Conservation (phyloP, 2,888 invertebrate species). For the Drosophila leonis region DNA sequence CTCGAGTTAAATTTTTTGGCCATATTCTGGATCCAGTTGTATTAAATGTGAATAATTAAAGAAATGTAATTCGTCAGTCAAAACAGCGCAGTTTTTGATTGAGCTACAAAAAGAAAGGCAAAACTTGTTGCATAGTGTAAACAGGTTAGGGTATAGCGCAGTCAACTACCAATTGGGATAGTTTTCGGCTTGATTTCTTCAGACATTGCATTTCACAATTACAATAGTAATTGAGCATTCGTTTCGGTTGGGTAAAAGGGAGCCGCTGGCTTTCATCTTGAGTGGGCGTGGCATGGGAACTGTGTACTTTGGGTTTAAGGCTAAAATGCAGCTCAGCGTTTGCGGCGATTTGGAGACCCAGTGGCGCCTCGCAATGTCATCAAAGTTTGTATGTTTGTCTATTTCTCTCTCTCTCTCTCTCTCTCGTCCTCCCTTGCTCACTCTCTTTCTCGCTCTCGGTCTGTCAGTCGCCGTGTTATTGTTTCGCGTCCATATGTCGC, state of each 20-base stretch:
- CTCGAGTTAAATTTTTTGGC: too few relatives aligned
- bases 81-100: too few relatives aligned
- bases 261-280: neutral
- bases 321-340: neutral
- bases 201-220: constrained; percentile 57
- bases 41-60: neutral
- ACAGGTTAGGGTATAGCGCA: neutral
- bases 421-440: neutral
- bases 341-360: constrained; percentile 20
- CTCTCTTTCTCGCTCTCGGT: neutral
- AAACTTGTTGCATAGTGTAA: neutral
- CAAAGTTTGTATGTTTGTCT: neutral
- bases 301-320: neutral
- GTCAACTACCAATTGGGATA: neutral
- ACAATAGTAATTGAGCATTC: constrained; percentile 61
- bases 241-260: neutral
- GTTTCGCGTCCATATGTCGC: constrained; percentile 74
- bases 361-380: constrained; percentile 17
- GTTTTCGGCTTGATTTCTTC: neutral
- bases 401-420: too few relatives aligned
- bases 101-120: too few relatives aligned
- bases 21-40: too few relatives aligned
- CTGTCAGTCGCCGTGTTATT: constrained; percentile 28
- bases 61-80: too few relatives aligned
- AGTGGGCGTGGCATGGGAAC: neutral